Evolutionary conservation across 2,888 invertebrate species (phyloP).

Genomic region (Hypomecis atomaria): DNA sequence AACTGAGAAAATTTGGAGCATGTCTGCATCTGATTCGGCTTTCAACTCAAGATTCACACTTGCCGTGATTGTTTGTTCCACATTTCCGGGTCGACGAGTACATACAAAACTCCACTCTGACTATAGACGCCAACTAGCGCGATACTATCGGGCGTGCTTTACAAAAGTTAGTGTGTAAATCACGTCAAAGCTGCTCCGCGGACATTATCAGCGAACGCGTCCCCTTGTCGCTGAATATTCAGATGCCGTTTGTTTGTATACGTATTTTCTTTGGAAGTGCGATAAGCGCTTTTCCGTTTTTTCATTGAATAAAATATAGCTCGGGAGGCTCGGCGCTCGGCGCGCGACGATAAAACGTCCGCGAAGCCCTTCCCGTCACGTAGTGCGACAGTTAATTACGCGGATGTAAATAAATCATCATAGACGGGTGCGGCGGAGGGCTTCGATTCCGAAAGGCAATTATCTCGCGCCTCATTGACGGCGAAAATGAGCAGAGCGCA

Average conservation of each 20-base stretch:
- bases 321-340: slow-evolving; percentile 68
- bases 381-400: slow-evolving; percentile 84
- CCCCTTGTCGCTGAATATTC: slow-evolving; percentile 76
- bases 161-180: slow-evolving; percentile 71
- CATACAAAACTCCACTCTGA: slow-evolving; percentile 32
- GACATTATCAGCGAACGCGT: slow-evolving; percentile 75
- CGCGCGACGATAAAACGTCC: slow-evolving; percentile 76
- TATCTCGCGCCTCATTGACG: slow-evolving; percentile 82
- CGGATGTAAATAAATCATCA: slow-evolving; percentile 84
- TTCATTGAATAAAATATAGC: slow-evolving; percentile 78
- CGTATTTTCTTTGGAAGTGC: slow-evolving; percentile 74
- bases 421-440: slow-evolving; percentile 76
- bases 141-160: slow-evolving; percentile 59
- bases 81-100: slow-evolving; percentile 32
- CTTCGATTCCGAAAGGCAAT: slow-evolving; percentile 81
- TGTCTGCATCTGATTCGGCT: slow-evolving; percentile 66
- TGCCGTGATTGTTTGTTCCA: slow-evolving; percentile 44
- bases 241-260: slow-evolving; percentile 79
- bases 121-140: slow-evolving; percentile 44
- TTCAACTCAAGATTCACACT: slow-evolving; percentile 53
- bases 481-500: slow-evolving; percentile 73
- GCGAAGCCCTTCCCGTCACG: slow-evolving; percentile 81
- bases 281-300: slow-evolving; percentile 77
- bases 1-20: slow-evolving; percentile 73
- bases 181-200: slow-evolving; percentile 66